A percentile compares a stretch with the other conserved stretches of the same genome.
phyloP scores from a whole-genome alignment of 2,113 vertebrate species.

The Ariopsis seemanni region DNA sequence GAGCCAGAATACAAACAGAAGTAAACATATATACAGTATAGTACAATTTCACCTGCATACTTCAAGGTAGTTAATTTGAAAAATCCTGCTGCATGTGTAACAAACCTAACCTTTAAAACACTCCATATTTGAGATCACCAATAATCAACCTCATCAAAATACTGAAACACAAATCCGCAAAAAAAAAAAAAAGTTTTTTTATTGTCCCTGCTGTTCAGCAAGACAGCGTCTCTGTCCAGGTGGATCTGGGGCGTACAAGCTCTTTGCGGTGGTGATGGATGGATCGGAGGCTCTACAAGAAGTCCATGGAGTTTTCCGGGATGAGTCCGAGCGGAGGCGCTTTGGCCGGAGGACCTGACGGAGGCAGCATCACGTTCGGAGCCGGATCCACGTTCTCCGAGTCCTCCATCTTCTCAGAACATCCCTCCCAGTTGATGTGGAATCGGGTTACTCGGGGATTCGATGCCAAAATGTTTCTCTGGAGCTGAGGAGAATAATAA shows the following conservation, averaged over 20 bases:
- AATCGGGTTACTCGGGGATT: constrained; percentile 90
- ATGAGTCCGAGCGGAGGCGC: constrained; percentile 75
- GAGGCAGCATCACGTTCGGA: constrained; percentile 76
- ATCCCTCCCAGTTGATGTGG: constrained; percentile 91
- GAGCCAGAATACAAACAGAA: constrained; percentile 56
- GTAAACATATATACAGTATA: constrained; percentile 49
- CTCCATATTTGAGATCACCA: not conserved
- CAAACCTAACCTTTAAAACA: not conserved
- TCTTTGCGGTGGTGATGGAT: not conserved
- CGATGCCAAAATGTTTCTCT: constrained; percentile 88
- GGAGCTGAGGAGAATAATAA: constrained; percentile 73
- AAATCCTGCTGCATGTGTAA: not conserved
- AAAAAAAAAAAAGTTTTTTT: not conserved
- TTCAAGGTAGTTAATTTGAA: not conserved
- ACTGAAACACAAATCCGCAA: not conserved
- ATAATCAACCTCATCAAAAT: not conserved
- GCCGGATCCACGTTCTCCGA: constrained; percentile 83
- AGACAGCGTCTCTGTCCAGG: constrained; percentile 23
- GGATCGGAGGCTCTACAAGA: constrained; percentile 66
- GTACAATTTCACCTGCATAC: constrained; percentile 40
- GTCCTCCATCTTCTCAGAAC: constrained; percentile 80
- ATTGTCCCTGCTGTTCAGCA: not conserved
- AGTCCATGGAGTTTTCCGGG: constrained; percentile 93
- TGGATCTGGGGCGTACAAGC: constrained; percentile 17
- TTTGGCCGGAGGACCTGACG: constrained; percentile 79